Conservation (phyloP, 2,113 vertebrate genomes). For the Pithys albifrons region DNA sequence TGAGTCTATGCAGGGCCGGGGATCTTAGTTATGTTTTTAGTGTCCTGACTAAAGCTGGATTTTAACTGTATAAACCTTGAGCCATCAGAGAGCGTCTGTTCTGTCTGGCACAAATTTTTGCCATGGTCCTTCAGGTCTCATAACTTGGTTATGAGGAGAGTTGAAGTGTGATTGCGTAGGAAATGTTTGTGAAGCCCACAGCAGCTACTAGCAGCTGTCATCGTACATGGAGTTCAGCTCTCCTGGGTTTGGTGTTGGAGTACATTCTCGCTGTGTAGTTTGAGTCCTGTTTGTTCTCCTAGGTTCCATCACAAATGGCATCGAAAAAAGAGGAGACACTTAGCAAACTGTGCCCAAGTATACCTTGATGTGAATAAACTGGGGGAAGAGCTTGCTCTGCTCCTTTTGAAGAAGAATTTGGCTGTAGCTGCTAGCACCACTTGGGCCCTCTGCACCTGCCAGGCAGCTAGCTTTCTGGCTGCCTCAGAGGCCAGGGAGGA, state of each 20-base stretch:
- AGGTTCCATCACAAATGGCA: background rate
- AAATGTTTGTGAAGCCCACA: background rate
- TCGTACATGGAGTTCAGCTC: background rate
- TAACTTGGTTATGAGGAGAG: background rate
- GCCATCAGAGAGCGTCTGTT: background rate
- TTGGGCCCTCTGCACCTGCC: background rate
- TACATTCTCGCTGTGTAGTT: background rate
- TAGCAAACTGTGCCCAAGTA: background rate
- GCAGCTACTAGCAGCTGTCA: background rate
- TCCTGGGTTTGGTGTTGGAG: background rate
- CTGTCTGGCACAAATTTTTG: background rate
- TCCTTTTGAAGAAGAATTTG: background rate
- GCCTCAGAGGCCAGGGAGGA: background rate
- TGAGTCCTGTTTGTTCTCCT: background rate
- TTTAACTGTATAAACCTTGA: background rate
- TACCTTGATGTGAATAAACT: background rate
- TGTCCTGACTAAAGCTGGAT: background rate
- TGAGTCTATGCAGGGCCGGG: accelerated
- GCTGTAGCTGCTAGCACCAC: background rate
- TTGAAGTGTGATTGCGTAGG: background rate
- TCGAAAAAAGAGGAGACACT: background rate
- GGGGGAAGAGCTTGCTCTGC: background rate
- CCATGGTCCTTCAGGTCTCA: background rate
- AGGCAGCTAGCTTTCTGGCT: background rate
- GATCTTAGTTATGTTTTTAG: background rate